phyloP scores from a whole-genome alignment of 1,140 invertebrate species.

The Ostrea denselamellosa region DNA sequence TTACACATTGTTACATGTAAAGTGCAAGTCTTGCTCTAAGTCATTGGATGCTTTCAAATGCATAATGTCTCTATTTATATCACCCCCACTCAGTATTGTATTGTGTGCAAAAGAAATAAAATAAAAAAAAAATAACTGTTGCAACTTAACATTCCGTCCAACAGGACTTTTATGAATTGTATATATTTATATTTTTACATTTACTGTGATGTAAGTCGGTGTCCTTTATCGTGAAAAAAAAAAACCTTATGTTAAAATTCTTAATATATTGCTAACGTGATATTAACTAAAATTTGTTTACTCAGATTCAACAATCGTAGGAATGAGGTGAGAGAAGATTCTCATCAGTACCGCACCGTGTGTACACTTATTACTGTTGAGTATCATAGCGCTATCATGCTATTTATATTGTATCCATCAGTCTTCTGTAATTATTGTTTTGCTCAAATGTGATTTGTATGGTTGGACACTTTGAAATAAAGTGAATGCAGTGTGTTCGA shows the following conservation, averaged over 20 bases:
- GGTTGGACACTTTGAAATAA: constrained; percentile 54
- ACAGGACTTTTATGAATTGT: constrained; percentile 21
- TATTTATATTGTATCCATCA: constrained; percentile 33
- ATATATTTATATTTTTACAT: constrained; percentile 24
- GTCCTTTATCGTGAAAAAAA: constrained; percentile 9
- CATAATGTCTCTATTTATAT: constrained; percentile 32
- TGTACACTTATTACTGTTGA: background rate
- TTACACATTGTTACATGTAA: constrained; percentile 41
- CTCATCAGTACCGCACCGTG: background rate
- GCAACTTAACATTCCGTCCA: constrained; percentile 7
- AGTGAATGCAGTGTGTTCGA: constrained; percentile 49
- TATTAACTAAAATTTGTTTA: constrained; percentile 8
- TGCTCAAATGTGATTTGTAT: constrained; percentile 53
- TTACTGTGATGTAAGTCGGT: constrained; percentile 24
- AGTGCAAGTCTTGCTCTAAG: constrained; percentile 31
- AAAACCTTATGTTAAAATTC: background rate
- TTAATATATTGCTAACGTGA: background rate
- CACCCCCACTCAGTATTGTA: constrained; percentile 46
- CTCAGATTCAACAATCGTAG: background rate
- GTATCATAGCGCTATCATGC: constrained; percentile 41
- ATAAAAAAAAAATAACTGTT: constrained; percentile 5
- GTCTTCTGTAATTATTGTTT: constrained; percentile 47
- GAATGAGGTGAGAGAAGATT: background rate
- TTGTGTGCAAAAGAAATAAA: constrained; percentile 32
- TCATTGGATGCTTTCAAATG: constrained; percentile 12